Conservation (phyloP, 2,888 invertebrate genomes). For the Hemicrepidius hirtus region DNA sequence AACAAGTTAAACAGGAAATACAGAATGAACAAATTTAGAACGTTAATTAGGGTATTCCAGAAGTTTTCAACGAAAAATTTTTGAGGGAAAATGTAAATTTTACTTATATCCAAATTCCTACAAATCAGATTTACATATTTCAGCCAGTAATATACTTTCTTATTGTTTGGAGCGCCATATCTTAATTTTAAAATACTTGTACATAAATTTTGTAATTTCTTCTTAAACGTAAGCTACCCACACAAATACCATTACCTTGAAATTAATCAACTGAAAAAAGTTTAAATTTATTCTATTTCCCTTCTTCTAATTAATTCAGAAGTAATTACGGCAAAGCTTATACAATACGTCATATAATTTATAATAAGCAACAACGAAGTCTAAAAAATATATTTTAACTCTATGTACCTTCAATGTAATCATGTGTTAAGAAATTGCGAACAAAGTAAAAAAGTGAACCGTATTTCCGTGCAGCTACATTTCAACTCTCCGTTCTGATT, state of each 20-base stretch:
- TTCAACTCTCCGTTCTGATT: conserved; percentile 6
- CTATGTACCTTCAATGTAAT: conserved; percentile 1
- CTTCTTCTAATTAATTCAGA: too few species aligned
- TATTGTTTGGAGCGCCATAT: conserved; percentile 8
- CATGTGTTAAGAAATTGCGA: conserved; percentile 7
- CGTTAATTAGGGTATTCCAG: conserved; percentile 32
- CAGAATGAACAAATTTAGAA: conserved; percentile 31
- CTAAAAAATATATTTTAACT: too few species aligned
- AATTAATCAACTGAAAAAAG: too few species aligned
- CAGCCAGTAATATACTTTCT: conserved; percentile 6
- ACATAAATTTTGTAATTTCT: not conserved
- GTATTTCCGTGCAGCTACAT: not conserved
- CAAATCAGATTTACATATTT: conserved; percentile 34
- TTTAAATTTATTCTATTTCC: too few species aligned
- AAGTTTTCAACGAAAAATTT: conserved; percentile 30
- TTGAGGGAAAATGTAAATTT: conserved; percentile 28
- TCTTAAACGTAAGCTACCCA: too few species aligned
- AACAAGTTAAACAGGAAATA: conserved; percentile 29
- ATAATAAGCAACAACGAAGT: too few species aligned
- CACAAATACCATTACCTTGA: too few species aligned
- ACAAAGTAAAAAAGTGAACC: conserved; percentile 4
- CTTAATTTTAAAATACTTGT: not conserved
- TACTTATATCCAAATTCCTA: conserved; percentile 25
- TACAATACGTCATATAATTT: too few species aligned
- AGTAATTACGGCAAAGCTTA: too few species aligned